Evolutionary conservation across 2,797 vertebrate species (phyloP), one percentile per base, ranked within the genome.

Genomic region (Malurus splendens): DNA sequence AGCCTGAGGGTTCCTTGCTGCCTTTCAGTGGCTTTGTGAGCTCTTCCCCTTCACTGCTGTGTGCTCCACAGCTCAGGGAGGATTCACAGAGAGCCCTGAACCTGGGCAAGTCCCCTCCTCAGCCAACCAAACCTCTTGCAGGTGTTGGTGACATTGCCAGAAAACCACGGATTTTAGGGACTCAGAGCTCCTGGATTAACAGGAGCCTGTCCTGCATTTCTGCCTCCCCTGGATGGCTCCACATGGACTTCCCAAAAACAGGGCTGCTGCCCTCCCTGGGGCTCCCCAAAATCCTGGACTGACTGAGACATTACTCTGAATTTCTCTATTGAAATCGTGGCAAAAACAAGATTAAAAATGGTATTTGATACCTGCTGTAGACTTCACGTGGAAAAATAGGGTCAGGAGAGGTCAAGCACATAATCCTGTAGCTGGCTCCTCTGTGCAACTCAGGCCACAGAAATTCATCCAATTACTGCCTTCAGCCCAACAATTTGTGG

Each of bases 401-500:
- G 73, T 81, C 55, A 86, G 56, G 59, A 65, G 16, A 89, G 89
- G 85, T 86, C 79, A 89, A 25, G 51, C 59, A 3, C 1, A 11
- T 22, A 68, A 78, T 79, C 86, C 80, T 90, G 45, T 22, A n/a
- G 45, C 71, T 60, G 30, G 25, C 36, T 86, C 44, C 25, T 82
- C 68, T 39, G 45, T 56, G 39, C 28, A 83, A 25, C 30, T 57
- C 76, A 33, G 82, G 70, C 85, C 73, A 54, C 71, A 82, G 91
- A 89, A 87, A 86, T 48, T 32, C 71, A 73, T 55, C 60, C 92
- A 86, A 54, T 89, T 87, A 87, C 61, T 86, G 77, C 86, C 74
- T 74, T 57, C 50, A 92, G 54, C 74, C 50, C 24, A 82, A 54
- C 47, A 52, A 90, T 94, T 91, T 91, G 87, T 73, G 92, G 86